Conservation (phyloP, 1,140 invertebrate genomes). For the Adelges cooleyi region DNA sequence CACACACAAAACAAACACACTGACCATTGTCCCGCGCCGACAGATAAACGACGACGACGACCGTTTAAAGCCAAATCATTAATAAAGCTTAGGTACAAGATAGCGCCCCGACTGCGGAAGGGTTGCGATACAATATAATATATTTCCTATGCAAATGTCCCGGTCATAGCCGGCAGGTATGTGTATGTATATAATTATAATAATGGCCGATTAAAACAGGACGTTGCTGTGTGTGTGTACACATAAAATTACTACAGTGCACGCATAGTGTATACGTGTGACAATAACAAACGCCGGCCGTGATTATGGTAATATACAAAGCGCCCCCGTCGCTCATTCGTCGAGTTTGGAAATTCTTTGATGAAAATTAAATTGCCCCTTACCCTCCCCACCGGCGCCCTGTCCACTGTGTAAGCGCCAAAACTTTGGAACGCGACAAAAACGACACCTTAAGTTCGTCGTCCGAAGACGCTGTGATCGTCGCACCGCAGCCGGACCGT, state of each 20-base stretch:
- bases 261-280: too few relatives aligned
- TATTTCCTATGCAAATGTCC: conserved; percentile 22
- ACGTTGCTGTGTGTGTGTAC: too few relatives aligned
- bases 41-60: neutral
- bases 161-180: conserved; percentile 10
- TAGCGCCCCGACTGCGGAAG: neutral
- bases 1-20: conserved; percentile 9
- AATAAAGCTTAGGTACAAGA: conserved; percentile 28
- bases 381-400: too few relatives aligned
- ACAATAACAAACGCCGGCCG: conserved; percentile 1
- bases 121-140: conserved; percentile 3
- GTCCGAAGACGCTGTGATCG: neutral
- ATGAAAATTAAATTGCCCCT: conserved; percentile 11
- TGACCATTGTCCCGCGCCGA: conserved; percentile 7
- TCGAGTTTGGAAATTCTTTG: conserved; percentile 6
- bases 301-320: too few relatives aligned
- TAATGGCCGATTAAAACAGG: conserved; percentile 16
- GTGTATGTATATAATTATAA: too few relatives aligned
- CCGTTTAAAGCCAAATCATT: conserved; percentile 24
- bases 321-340: too few relatives aligned
- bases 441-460: too few relatives aligned
- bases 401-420: too few relatives aligned
- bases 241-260: too few relatives aligned
- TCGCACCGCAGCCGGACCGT: neutral
- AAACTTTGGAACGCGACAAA: conserved; percentile 2